Evolutionary conservation across 2,113 vertebrate genomes (phyloP).

Genomic region (Pachyramphus minor): DNA sequence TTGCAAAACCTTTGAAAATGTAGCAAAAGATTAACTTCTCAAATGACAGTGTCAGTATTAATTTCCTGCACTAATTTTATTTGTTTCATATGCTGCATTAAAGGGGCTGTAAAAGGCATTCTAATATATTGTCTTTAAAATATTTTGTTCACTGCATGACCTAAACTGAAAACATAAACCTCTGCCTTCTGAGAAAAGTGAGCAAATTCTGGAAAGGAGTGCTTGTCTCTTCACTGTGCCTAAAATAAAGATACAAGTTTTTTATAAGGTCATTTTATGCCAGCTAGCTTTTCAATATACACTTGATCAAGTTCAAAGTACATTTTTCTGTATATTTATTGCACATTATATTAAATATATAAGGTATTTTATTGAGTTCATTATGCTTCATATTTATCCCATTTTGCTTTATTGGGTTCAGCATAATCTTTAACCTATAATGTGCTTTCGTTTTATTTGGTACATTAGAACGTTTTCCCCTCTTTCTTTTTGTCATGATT

Average conservation of each 20-base stretch:
- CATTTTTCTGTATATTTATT: constrained; percentile 10
- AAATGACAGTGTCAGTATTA: not conserved
- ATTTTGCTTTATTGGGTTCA: constrained; percentile 23
- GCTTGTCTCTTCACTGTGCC: not conserved
- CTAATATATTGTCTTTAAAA: not conserved
- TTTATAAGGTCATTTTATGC: not conserved
- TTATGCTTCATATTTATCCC: constrained; percentile 1
- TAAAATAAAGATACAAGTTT: not conserved
- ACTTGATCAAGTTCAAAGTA: not conserved
- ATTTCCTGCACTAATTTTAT: not conserved
- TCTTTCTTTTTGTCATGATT: not conserved
- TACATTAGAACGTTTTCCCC: not conserved
- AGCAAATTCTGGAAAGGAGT: not conserved
- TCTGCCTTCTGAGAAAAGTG: not conserved
- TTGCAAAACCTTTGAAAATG: not conserved
- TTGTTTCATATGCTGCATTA: not conserved
- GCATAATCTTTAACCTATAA: constrained; percentile 13
- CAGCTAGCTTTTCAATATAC: not conserved
- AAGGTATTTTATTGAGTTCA: constrained; percentile 23
- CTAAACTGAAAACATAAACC: not conserved
- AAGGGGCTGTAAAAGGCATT: not conserved
- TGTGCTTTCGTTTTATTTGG: constrained; percentile 12
- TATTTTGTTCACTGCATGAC: not conserved
- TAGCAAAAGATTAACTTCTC: not conserved
- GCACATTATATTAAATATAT: not conserved